phyloP scores from a whole-genome alignment of 2,113 vertebrate genomes.

The Actenoides hombroni region DNA sequence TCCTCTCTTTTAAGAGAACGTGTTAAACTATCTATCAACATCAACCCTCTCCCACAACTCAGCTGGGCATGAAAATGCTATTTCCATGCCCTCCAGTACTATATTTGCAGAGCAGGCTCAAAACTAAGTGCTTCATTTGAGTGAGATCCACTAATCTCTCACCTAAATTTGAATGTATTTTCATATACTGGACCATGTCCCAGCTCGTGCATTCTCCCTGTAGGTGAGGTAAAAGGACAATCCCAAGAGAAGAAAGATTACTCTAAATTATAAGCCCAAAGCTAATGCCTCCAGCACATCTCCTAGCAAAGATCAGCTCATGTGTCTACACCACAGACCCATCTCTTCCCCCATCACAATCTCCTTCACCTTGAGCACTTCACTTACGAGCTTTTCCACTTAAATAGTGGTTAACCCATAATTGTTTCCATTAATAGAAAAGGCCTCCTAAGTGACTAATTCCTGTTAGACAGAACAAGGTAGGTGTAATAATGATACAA shows the following conservation, averaged over 20 bases:
- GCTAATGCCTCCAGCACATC: background rate
- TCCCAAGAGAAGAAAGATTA: background rate
- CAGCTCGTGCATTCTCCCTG: background rate
- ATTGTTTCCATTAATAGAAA: background rate
- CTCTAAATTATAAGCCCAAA: background rate
- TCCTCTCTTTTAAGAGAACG: background rate
- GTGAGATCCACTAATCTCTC: background rate
- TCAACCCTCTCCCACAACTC: background rate
- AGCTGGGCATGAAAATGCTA: accelerated
- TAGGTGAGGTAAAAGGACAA: background rate
- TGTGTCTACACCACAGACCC: background rate
- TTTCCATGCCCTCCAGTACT: background rate
- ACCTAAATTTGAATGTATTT: background rate
- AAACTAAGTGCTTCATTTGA: background rate
- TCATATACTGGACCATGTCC: background rate
- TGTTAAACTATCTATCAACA: background rate
- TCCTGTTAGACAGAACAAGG: background rate
- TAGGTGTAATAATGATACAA: background rate
- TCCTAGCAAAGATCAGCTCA: background rate
- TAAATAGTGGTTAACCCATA: background rate
- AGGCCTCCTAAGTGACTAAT: background rate
- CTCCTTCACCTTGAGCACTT: background rate
- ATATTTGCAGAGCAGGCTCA: background rate
- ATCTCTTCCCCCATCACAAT: background rate
- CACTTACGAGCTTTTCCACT: background rate